Evolutionary conservation across 2,888 invertebrate species (phyloP), one percentile per base, ranked within the genome.

Genomic region (Harmothoe impar): DNA sequence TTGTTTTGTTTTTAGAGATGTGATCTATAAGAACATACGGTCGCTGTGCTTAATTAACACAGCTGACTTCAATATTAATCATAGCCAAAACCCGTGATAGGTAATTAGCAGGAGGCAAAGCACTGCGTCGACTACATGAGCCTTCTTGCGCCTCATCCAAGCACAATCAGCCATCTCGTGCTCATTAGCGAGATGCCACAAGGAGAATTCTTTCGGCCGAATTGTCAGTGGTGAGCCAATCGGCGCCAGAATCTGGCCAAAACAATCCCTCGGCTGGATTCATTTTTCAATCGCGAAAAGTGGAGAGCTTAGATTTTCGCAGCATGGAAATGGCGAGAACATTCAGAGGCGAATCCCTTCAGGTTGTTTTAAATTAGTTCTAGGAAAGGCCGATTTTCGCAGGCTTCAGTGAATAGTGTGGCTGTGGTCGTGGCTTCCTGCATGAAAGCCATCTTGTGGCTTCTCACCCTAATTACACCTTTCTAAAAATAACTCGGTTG

Each of bases 181-280:
- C 62, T 62, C 62, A 62, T 62, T 62, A 62, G 62, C 62, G 62
- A 62, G 62, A 62, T 62, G 62, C 62, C 23, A 62, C 62, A 62
- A 62, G 62, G 15, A 62, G 62, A 20, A n/a, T 62, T 62, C 62
- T n/a, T n/a, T 62, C 23, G n/a, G 62, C 20, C 43, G 20, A 20
- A 62, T n/a, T 62, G 62, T n/a, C 62, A 62, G 15, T 20, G 62
- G 23, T 20, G 20, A n/a, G 62, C 62, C 62, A 62, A 62, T 62
- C 62, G 20, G 20, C 62, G 15, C 62, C 62, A 20, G 15, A 62
- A 62, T 62, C 62, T 20, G 3, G n/a, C 20, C 72, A 72, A 72
- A 72, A 72, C 29, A 25, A 23, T 29, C 29, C 25, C 1, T 72
- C 72, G 72, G 12, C 72, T 29, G 15, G 15, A n/a, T 25, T 72